These are phyloP conservation scores for Genyomyrus donnyi DNA, from an alignment of 2,113 vertebrate genomes.

Conservation along the genomic window DNA sequence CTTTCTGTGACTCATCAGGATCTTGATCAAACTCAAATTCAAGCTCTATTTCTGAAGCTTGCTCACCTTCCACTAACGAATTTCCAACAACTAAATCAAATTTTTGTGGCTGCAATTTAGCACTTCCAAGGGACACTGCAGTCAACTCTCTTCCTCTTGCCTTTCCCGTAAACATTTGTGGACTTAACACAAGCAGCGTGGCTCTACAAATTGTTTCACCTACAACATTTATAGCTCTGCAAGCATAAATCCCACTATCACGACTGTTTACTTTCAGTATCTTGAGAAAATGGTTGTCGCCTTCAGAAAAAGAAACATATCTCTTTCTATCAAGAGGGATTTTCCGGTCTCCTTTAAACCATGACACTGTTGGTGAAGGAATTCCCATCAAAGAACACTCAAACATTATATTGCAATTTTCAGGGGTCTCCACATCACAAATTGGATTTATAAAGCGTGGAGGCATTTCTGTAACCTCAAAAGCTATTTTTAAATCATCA, in stretches of 20 bases:
- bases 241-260: slow-evolving; percentile 77
- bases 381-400: slow-evolving; percentile 86
- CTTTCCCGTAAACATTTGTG: slow-evolving; percentile 49
- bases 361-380: slow-evolving; percentile 77
- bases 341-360: slow-evolving; percentile 76
- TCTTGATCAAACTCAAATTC: slow-evolving; percentile 73
- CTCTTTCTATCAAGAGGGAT: slow-evolving; percentile 68
- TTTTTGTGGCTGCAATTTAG: slow-evolving; percentile 56
- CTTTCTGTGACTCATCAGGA: slow-evolving; percentile 64
- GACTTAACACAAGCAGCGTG: slow-evolving; percentile 63
- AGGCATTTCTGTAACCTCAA: slow-evolving; percentile 91
- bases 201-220: slow-evolving; percentile 82
- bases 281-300: slow-evolving; percentile 77
- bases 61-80: slow-evolving; percentile 54
- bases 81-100: slow-evolving; percentile 69
- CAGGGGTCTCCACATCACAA: slow-evolving; percentile 70
- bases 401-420: slow-evolving; percentile 76
- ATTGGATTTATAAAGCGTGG: slow-evolving; percentile 83
- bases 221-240: slow-evolving; percentile 73
- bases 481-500: slow-evolving; percentile 82
- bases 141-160: slow-evolving; percentile 52
- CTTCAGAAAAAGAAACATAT: slow-evolving; percentile 70
- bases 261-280: slow-evolving; percentile 61
- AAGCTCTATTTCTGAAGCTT: slow-evolving; percentile 75
- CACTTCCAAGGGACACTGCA: slow-evolving; percentile 46